phyloP scores from a whole-genome alignment of 2,797 vertebrate species.

The Salarias fasciatus region DNA sequence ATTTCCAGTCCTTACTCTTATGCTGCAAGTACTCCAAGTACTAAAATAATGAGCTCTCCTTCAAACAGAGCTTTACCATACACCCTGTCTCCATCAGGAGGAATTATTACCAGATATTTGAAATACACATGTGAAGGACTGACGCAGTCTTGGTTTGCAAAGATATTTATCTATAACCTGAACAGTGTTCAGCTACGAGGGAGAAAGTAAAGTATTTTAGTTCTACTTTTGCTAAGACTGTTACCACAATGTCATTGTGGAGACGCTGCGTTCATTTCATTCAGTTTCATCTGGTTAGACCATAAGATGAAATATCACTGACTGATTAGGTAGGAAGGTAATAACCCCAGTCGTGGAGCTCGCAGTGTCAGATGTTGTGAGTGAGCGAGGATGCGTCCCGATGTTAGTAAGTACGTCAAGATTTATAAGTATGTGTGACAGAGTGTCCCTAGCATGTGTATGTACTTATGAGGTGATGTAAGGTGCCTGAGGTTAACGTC shows the following conservation, averaged over 20 bases:
- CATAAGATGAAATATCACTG: background rate
- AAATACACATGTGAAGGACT: slow-evolving; percentile 23
- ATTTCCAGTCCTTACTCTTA: slow-evolving; percentile 31
- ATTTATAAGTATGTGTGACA: slow-evolving; percentile 27
- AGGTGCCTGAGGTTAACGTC: slow-evolving; percentile 65
- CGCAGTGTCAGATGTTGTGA: slow-evolving; percentile 11
- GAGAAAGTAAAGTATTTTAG: background rate
- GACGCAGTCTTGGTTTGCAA: slow-evolving; percentile 19
- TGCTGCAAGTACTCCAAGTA: slow-evolving; percentile 24
- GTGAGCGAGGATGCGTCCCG: background rate
- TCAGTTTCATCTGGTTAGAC: slow-evolving; percentile 5
- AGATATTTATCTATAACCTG: too few species aligned
- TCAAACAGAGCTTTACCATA: slow-evolving; percentile 45
- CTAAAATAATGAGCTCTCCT: slow-evolving; percentile 34
- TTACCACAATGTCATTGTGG: background rate
- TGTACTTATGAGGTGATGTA: slow-evolving; percentile 32
- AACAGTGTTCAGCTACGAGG: too few species aligned
- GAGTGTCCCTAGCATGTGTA: slow-evolving; percentile 16
- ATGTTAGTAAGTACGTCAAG: slow-evolving; percentile 17
- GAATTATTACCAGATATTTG: slow-evolving; percentile 44
- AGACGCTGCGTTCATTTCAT: background rate
- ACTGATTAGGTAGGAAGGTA: background rate
- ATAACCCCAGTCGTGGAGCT: slow-evolving; percentile 1
- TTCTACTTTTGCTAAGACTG: background rate
- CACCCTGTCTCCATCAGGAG: slow-evolving; percentile 26